Conservation (phyloP, 2,797 vertebrate species). For the Bradypodion pumilum region DNA sequence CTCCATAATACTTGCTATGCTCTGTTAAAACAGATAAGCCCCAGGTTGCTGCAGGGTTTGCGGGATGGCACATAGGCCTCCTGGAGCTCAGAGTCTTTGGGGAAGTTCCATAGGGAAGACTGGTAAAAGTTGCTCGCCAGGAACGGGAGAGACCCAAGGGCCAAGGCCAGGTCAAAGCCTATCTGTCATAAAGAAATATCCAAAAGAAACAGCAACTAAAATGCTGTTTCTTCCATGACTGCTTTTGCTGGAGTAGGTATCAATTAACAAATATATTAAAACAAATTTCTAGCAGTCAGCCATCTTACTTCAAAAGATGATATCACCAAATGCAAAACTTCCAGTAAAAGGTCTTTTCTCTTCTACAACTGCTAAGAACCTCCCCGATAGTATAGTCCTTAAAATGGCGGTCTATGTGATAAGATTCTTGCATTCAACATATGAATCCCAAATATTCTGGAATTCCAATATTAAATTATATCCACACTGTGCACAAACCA, state of each 20-base stretch:
- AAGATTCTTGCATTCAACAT: no score
- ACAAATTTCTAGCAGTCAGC: background rate
- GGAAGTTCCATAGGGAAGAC: no score
- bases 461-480: background rate
- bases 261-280: background rate
- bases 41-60: no score
- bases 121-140: no score
- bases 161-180: no score
- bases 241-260: background rate
- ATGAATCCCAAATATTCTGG: background rate
- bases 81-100: no score
- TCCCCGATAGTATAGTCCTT: no score
- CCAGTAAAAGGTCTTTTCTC: background rate
- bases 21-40: no score
- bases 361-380: background rate
- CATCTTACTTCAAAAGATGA: background rate
- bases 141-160: no score
- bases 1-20: no score
- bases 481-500: background rate
- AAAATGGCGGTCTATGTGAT: background rate
- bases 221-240: background rate
- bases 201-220: background rate
- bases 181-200: no score
- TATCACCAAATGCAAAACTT: background rate
- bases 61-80: no score